A percentile compares a stretch with the other conserved stretches of the same genome.
Conservation (phyloP, 2,888 invertebrate species). For the Aphelenchoides bicaudatus region DNA sequence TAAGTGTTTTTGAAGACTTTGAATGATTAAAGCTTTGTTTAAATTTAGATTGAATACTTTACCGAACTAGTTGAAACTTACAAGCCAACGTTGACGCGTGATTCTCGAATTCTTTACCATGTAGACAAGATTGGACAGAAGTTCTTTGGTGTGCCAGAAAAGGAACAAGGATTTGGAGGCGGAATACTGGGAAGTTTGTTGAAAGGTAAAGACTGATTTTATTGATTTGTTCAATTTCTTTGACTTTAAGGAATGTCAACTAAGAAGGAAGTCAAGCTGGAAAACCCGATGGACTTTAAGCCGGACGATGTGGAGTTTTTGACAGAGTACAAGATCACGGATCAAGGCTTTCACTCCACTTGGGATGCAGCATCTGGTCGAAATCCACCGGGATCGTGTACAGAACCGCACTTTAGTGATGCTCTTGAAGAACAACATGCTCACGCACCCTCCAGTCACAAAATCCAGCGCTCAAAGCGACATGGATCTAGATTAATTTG, state of each 20-base stretch:
- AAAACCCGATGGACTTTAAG: neutral
- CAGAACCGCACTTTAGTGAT: neutral
- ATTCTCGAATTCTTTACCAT: constrained; percentile 8
- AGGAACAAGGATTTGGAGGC: constrained; percentile 18
- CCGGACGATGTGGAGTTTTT: neutral
- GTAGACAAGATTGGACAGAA: constrained; percentile 27
- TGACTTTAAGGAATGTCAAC: neutral
- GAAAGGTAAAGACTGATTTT: constrained; percentile 20
- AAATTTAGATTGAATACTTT: constrained; percentile 19
- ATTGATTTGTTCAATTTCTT: neutral
- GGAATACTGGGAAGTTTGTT: constrained; percentile 22
- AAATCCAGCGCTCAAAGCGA: constrained; percentile 5
- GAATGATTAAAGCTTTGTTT: neutral
- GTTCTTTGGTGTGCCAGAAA: constrained; percentile 17
- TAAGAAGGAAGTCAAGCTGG: neutral
- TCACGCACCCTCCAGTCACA: constrained; percentile 7
- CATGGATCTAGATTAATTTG: constrained; percentile 24
- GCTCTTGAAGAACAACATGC: constrained; percentile 17
- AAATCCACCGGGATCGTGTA: constrained; percentile 11
- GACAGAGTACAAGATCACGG: constrained; percentile 8
- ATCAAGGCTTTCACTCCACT: constrained; percentile 14
- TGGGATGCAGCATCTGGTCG: constrained; percentile 11
- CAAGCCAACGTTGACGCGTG: constrained; percentile 13
- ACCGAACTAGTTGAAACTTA: constrained; percentile 25
- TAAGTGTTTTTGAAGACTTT: constrained; percentile 17